Conservation (phyloP, 2,888 invertebrate species). For the Dasysyrphus albostriatus region DNA sequence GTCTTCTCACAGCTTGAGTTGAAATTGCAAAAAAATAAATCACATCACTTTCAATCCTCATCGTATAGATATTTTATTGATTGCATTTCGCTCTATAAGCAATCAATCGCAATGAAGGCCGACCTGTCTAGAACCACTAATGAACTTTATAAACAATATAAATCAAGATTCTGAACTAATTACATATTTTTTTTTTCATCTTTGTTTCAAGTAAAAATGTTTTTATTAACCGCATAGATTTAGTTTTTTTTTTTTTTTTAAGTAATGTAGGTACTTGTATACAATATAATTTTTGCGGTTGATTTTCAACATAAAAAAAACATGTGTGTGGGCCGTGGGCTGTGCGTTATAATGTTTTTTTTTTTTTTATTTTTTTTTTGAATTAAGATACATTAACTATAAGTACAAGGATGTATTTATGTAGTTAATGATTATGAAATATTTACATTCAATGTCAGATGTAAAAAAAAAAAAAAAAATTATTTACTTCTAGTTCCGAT, state of each 20-base stretch:
- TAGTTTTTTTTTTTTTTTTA: background rate
- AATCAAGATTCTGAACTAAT: constrained; percentile 27
- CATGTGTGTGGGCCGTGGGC: background rate
- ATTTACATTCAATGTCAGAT: constrained; percentile 17
- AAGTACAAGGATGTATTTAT: background rate
- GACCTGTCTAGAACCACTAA: constrained; percentile 24
- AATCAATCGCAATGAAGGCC: constrained; percentile 31
- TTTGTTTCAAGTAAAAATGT: constrained; percentile 18
- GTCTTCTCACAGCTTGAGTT: background rate
- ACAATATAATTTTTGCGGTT: constrained; percentile 16
- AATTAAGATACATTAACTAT: background rate
- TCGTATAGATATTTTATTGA: background rate
- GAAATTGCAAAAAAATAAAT: background rate
- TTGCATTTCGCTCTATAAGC: constrained; percentile 1
- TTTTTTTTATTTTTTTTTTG: background rate
- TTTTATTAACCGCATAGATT: constrained; percentile 16
- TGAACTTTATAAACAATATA: constrained; percentile 28
- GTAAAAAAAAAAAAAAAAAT: background rate
- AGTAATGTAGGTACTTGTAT: background rate
- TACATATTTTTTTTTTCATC: background rate
- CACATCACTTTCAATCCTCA: background rate
- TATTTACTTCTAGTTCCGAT: constrained; percentile 57
- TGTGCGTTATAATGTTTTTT: constrained; percentile 1
- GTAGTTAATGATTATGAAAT: background rate
- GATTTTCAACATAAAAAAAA: background rate